phyloP scores from a whole-genome alignment of 2,113 vertebrate species.

The Xiphorhynchus elegans region DNA sequence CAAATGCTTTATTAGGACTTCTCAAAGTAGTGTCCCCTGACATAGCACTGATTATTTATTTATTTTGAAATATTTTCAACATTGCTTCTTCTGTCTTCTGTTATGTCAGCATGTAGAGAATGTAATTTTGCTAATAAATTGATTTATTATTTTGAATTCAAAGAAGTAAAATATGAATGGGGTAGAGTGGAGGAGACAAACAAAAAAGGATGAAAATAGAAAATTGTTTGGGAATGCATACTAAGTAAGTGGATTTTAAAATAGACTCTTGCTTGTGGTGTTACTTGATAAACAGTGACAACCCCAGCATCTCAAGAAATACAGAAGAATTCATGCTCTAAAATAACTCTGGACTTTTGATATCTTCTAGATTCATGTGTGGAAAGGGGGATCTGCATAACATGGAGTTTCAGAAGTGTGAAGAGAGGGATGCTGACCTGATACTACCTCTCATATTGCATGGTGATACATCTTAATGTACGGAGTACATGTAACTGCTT shows the following conservation, averaged over 20 bases:
- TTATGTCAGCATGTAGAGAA: not conserved
- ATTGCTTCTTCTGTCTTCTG: not conserved
- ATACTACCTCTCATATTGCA: not conserved
- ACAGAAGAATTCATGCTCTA: not conserved
- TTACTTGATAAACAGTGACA: not conserved
- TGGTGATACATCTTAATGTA: not conserved
- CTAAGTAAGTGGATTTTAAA: not conserved
- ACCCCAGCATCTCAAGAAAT: not conserved
- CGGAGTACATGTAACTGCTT: not conserved
- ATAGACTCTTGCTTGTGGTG: not conserved
- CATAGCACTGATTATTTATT: not conserved
- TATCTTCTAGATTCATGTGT: not conserved
- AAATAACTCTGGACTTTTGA: not conserved
- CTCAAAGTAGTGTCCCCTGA: not conserved
- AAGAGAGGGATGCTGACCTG: not conserved
- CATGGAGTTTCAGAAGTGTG: not conserved
- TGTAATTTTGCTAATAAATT: slow-evolving; percentile 12
- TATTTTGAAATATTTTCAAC: slow-evolving; percentile 4
- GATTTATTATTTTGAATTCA: not conserved
- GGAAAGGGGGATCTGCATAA: not conserved
- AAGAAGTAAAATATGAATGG: not conserved
- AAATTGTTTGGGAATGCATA: not conserved
- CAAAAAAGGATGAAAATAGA: not conserved
- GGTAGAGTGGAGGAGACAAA: not conserved
- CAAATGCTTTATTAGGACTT: not conserved